phyloP scores from a whole-genome alignment of 2,113 vertebrate genomes.

The Haemorhous mexicanus region DNA sequence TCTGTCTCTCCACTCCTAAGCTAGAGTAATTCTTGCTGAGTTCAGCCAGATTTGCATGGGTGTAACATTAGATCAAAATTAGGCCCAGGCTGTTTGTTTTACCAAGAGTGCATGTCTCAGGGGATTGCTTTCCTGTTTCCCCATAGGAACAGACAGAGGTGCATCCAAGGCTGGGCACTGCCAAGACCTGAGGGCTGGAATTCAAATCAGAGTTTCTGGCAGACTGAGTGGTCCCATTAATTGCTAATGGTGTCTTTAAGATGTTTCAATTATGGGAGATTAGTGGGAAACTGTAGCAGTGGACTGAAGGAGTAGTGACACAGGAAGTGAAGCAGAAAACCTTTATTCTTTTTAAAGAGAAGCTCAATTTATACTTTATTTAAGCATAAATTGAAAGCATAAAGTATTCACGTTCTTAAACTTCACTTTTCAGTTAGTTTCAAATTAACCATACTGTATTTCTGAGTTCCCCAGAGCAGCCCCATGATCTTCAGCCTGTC shows the following conservation, averaged over 20 bases:
- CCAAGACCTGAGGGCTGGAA: not conserved
- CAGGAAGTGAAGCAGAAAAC: constrained; percentile 65
- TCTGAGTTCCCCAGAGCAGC: constrained; percentile 1
- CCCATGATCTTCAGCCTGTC: not conserved
- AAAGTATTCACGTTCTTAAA: not conserved
- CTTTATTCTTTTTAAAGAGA: constrained; percentile 30
- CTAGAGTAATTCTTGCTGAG: not conserved
- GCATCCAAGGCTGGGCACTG: not conserved
- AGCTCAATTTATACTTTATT: constrained; percentile 46
- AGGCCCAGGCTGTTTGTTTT: not conserved
- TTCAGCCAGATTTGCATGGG: not conserved
- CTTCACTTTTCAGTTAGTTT: constrained; percentile 2
- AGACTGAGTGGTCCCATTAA: constrained; percentile 22
- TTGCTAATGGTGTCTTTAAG: constrained; percentile 48
- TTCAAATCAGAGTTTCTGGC: constrained; percentile 34
- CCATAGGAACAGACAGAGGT: not conserved
- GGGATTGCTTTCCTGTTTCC: not conserved
- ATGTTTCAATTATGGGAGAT: constrained; percentile 60
- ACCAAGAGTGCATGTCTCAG: not conserved
- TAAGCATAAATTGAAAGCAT: constrained; percentile 44
- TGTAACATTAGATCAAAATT: not conserved
- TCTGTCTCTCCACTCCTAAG: not conserved
- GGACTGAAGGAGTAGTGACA: constrained; percentile 45
- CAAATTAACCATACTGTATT: not conserved
- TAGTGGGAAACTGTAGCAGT: constrained; percentile 29